Conservation (phyloP, 2,113 vertebrate species). For the Globicephala melas region DNA sequence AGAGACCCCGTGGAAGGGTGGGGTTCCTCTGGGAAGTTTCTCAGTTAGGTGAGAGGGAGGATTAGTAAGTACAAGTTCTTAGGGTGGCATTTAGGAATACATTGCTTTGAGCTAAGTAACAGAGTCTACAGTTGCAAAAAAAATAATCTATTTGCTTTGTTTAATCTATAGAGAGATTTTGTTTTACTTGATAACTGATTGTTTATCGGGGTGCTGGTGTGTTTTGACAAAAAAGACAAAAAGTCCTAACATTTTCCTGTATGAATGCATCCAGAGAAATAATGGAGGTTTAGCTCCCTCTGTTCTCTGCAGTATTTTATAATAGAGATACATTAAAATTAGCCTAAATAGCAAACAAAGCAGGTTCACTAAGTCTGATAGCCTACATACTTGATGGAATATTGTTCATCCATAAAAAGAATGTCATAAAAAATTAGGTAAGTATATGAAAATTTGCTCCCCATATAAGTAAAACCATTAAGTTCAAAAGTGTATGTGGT, state of each 20-base stretch:
- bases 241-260: not conserved
- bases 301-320: not conserved
- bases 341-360: not conserved
- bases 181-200: not conserved
- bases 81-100: not conserved
- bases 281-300: no score
- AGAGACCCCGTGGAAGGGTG: not conserved
- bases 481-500: not conserved
- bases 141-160: not conserved
- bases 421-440: not conserved
- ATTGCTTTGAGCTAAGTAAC: not conserved
- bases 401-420: not conserved
- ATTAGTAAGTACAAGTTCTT: not conserved
- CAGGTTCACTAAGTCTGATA: not conserved
- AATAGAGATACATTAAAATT: not conserved
- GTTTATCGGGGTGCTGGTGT: not conserved
- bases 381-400: not conserved
- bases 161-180: not conserved
- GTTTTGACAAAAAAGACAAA: not conserved
- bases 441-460: not conserved
- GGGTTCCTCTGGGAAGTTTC: not conserved
- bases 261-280: not conserved
- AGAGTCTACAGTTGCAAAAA: not conserved
- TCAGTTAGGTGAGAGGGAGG: not conserved
- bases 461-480: not conserved